phyloP scores from a whole-genome alignment of 2,113 vertebrate species.

The Atherinomorus stipes region DNA sequence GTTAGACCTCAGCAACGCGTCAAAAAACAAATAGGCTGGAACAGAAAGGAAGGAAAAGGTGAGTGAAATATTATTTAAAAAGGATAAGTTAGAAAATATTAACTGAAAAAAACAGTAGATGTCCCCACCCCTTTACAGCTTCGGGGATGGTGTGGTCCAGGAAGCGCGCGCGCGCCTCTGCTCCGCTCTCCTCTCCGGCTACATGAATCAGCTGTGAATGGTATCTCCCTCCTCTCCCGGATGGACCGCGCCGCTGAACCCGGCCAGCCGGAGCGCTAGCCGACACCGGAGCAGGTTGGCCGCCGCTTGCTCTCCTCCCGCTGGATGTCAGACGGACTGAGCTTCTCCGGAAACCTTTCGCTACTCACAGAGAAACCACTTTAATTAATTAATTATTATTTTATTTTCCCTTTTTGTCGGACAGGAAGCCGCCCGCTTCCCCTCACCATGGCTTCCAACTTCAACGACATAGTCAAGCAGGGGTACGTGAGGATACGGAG shows the following conservation, averaged over 20 bases:
- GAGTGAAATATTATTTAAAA: no score
- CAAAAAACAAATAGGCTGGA: no score
- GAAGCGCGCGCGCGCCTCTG: conserved; percentile 73
- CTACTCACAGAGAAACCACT: conserved; percentile 19
- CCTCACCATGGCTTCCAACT: conserved; percentile 96
- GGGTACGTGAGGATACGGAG: conserved; percentile 98
- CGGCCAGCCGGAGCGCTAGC: conserved; percentile 73
- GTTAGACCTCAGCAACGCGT: no score
- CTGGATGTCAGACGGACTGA: conserved; percentile 68
- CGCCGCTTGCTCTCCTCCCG: conserved; percentile 37
- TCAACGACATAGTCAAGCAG: conserved; percentile 99
- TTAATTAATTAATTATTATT: background rate
- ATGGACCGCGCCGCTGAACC: conserved; percentile 78
- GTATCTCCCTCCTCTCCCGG: conserved; percentile 76
- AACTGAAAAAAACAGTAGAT: no score
- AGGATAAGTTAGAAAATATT: no score
- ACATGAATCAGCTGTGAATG: conserved; percentile 76
- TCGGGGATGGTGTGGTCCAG: conserved; percentile 82
- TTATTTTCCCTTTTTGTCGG: conserved; percentile 21
- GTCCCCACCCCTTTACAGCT: conserved; percentile 36
- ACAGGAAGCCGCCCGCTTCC: conserved; percentile 54
- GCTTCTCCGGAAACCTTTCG: conserved; percentile 16
- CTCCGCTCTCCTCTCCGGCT: conserved; percentile 45
- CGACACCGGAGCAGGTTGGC: conserved; percentile 76
- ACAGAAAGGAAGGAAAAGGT: no score